Evolutionary conservation across 2,113 vertebrate species (phyloP).

Genomic region (Spea multiplicata): DNA sequence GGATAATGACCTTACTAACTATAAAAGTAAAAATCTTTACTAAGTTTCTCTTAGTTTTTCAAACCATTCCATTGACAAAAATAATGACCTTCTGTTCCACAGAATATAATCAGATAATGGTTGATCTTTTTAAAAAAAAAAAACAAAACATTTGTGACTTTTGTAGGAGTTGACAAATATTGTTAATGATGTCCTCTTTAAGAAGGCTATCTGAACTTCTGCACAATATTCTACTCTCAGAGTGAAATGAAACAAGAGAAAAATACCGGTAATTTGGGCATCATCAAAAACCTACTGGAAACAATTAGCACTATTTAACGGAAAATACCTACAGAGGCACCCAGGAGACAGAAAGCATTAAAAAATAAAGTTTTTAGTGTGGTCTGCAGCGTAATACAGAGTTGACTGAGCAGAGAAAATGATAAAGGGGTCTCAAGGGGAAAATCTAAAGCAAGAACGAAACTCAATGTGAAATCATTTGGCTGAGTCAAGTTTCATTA

Average conservation of each 20-base stretch:
- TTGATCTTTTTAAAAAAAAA: no score
- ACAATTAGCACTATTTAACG: constrained; percentile 35
- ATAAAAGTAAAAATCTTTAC: no score
- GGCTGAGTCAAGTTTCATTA: constrained; percentile 48
- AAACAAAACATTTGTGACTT: no score
- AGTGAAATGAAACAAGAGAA: constrained; percentile 18
- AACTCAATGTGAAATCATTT: constrained; percentile 44
- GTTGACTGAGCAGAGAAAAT: constrained; percentile 32
- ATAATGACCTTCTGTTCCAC: no score
- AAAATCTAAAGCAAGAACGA: constrained; percentile 41
- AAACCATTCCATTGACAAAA: no score
- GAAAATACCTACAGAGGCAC: constrained; percentile 17
- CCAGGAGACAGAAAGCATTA: constrained; percentile 11
- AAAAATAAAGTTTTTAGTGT: constrained; percentile 35
- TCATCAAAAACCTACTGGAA: constrained; percentile 23
- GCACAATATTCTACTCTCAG: constrained; percentile 16
- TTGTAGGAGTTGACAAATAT: no score
- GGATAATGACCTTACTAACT: no score
- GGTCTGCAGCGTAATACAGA: constrained; percentile 25
- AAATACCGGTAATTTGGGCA: constrained; percentile 28
- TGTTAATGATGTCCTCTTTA: no score
- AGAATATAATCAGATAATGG: no score
- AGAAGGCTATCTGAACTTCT: background rate
- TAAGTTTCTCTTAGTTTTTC: no score
- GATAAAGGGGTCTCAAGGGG: constrained; percentile 37